These are phyloP conservation scores for Acromyrmex echinatior DNA, from an alignment of 1,140 invertebrate species.

Conservation along the genomic window DNA sequence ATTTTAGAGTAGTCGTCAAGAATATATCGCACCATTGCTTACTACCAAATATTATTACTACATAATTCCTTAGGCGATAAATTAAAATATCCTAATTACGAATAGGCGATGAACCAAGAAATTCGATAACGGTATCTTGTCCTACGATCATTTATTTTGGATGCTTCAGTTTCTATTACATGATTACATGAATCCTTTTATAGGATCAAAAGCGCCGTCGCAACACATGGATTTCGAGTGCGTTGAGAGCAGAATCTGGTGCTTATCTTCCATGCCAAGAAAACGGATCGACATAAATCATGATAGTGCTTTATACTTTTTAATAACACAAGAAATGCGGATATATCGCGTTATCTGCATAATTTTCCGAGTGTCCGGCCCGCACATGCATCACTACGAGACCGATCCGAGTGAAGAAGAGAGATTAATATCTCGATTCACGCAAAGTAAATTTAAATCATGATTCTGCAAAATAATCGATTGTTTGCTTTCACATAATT, in stretches of 20 bases:
- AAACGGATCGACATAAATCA: conserved; percentile 8
- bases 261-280: conserved; percentile 4
- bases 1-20: conserved; percentile 40
- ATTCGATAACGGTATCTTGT: conserved; percentile 52
- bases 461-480: conserved; percentile 45
- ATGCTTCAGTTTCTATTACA: neutral
- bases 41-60: conserved; percentile 37
- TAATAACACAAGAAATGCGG: conserved; percentile 53
- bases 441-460: conserved; percentile 6
- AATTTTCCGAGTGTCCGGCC: conserved; percentile 70
- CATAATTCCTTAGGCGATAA: conserved; percentile 27
- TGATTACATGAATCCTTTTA: neutral
- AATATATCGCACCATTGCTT: conserved; percentile 27
- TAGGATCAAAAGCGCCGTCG: neutral
- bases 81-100: conserved; percentile 55
- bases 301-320: conserved; percentile 57
- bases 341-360: conserved; percentile 74
- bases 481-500: conserved; percentile 24
- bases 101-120: conserved; percentile 35
- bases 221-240: conserved; percentile 13
- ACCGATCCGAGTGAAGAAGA: neutral
- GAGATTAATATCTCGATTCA: conserved; percentile 36
- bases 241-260: neutral
- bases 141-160: conserved; percentile 23
- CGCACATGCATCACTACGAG: conserved; percentile 7